Evolutionary conservation across 2,888 invertebrate genomes (phyloP), one percentile per base, ranked within the genome.

Genomic region (Drosophila antonietae): DNA sequence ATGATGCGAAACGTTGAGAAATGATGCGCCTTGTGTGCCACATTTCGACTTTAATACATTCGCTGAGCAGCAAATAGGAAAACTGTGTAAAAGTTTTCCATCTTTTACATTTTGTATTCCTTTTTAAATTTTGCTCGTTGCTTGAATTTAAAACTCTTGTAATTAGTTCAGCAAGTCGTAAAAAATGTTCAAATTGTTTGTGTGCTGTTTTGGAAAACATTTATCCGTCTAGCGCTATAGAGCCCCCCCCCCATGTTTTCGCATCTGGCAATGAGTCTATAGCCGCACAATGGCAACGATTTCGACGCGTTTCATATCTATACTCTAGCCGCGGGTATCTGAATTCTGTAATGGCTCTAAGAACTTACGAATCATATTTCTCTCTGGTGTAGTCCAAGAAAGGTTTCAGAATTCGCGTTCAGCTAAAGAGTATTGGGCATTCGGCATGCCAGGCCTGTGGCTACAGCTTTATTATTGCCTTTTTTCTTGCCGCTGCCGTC

Each of bases 131-230:
- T 67, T 28, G 68, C 59, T 43, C 62, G 37, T 41, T 75, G 66
- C 31, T 20, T 41, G 56, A 35, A 56, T 65, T 52, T 47, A 68
- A 66, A 68, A 70, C 56, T 61, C 57, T 65, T 60, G 70, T 78
- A 84, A 82, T 84, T 84, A 76, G 82, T 75, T 87, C 63, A 55
- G 65, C 76, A 74, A 78, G 78, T 82, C 88, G 74, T 84, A 74
- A 82, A 84, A 31, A 78, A 60, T 61, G 43, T 63, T 53, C 46
- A 47, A 68, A 71, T 68, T 77, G 66, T 59, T 56, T 31, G 63
- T 60, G 65, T 66, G 60, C 46, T 62, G 68, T 68, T 79, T 81
- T 59, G 47, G n/a, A 68, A 77, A 63, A 59, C 71, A 81, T 78
- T 72, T 75, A 62, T 71, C 62, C 73, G 33, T 58, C 52, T 39